Evolutionary conservation across 2,888 invertebrate genomes (phyloP).

Genomic region (Tenthredo notha): DNA sequence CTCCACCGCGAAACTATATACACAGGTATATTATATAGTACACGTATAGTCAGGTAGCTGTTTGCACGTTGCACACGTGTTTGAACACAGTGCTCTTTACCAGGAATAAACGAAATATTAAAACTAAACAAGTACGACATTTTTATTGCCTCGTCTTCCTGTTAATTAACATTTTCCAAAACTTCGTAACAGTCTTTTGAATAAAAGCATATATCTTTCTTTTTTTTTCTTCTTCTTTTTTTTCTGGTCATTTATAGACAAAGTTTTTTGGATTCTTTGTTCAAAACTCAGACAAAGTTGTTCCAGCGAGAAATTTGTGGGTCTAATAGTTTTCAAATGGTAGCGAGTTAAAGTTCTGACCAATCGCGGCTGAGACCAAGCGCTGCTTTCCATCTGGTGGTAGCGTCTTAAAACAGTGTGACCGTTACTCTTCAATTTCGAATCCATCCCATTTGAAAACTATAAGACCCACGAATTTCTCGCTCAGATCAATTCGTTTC

Average conservation of each 20-base stretch:
- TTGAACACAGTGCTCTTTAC: not conserved
- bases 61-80: not conserved
- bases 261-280: not conserved
- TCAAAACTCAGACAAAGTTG: not conserved
- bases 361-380: not conserved
- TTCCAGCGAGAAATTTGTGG: not conserved
- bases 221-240: no score
- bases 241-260: not conserved
- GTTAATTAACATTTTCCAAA: not conserved
- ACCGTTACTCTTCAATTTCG: conserved; percentile 13
- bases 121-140: not conserved
- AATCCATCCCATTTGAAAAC: conserved; percentile 1
- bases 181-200: not conserved
- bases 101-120: not conserved
- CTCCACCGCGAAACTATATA: not conserved
- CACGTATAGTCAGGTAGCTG: not conserved
- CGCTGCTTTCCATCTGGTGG: not conserved
- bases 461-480: not conserved
- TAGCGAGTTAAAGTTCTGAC: not conserved
- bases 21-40: not conserved
- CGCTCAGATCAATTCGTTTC: not conserved
- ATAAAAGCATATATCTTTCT: not conserved
- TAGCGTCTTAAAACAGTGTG: not conserved
- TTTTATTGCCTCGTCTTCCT: not conserved
- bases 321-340: conserved; percentile 4